Percentiles rank a stretch among this genome's conserved stretches.
Evolutionary conservation across 2,797 vertebrate genomes (phyloP).

Genomic region (Stomatorhinus walkeri): DNA sequence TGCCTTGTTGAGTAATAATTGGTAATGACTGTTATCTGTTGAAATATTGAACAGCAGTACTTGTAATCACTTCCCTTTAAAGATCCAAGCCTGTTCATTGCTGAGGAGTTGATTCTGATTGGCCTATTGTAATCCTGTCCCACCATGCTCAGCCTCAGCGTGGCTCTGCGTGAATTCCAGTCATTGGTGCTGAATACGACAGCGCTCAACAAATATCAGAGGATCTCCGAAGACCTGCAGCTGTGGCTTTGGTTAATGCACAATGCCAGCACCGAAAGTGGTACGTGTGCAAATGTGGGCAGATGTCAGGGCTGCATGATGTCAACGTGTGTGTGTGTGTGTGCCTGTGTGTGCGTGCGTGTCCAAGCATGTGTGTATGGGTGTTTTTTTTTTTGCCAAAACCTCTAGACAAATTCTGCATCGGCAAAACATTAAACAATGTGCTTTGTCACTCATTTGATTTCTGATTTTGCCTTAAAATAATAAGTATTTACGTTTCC

Average conservation of each 20-base stretch:
- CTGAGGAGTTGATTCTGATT: neutral
- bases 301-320: neutral
- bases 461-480: neutral
- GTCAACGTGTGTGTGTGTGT: neutral
- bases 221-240: conserved; percentile 47
- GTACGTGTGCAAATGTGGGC: conserved; percentile 23
- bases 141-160: conserved; percentile 46
- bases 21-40: neutral
- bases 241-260: conserved; percentile 46
- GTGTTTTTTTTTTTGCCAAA: neutral
- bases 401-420: neutral
- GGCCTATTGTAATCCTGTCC: neutral
- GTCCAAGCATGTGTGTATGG: neutral
- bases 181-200: conserved; percentile 46
- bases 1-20: neutral
- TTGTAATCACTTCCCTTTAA: neutral
- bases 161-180: conserved; percentile 58
- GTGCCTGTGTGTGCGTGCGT: neutral
- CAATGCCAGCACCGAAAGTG: conserved; percentile 28
- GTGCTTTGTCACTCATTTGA: neutral
- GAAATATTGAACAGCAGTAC: neutral
- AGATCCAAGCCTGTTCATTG: neutral
- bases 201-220: conserved; percentile 41
- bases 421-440: neutral
- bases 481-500: neutral